Evolutionary conservation across 2,113 vertebrate species (phyloP).

Genomic region (Monopterus albus): DNA sequence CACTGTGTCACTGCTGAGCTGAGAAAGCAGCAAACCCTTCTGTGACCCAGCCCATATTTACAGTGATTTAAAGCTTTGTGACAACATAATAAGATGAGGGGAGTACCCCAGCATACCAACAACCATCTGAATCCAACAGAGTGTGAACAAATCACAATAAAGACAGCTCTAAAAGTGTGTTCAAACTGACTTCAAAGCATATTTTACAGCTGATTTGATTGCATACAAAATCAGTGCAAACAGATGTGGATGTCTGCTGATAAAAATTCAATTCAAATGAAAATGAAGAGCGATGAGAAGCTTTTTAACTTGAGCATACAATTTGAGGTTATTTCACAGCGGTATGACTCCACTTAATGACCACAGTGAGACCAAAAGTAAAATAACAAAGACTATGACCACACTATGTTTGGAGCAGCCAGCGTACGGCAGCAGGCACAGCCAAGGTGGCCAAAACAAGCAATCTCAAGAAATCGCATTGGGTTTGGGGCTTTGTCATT

Average conservation of each 20-base stretch:
- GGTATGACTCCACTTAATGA: not conserved
- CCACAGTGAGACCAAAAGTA: too few relatives aligned
- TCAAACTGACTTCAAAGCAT: too few relatives aligned
- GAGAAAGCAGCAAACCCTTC: slow-evolving; percentile 1
- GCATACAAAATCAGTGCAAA: too few relatives aligned
- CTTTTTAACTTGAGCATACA: not conserved
- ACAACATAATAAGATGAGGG: not conserved
- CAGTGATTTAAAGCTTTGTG: not conserved
- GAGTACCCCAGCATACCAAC: not conserved
- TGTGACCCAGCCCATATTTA: not conserved
- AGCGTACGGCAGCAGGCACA: too few relatives aligned
- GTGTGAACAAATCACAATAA: not conserved
- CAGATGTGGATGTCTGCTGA: not conserved
- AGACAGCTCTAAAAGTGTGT: too few relatives aligned
- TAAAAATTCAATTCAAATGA: not conserved
- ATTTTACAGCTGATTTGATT: too few relatives aligned
- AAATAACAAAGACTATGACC: too few relatives aligned
- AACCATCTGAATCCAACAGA: not conserved
- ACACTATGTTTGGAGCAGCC: too few relatives aligned
- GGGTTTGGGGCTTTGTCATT: too few relatives aligned
- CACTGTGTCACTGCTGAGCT: not conserved
- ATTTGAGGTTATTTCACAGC: not conserved
- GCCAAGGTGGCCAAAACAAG: too few relatives aligned
- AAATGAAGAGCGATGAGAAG: not conserved
- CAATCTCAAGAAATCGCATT: too few relatives aligned